Base-by-base conservation (phyloP, 2,797 vertebrate species). In the Ptychadena robeensis region DNA sequence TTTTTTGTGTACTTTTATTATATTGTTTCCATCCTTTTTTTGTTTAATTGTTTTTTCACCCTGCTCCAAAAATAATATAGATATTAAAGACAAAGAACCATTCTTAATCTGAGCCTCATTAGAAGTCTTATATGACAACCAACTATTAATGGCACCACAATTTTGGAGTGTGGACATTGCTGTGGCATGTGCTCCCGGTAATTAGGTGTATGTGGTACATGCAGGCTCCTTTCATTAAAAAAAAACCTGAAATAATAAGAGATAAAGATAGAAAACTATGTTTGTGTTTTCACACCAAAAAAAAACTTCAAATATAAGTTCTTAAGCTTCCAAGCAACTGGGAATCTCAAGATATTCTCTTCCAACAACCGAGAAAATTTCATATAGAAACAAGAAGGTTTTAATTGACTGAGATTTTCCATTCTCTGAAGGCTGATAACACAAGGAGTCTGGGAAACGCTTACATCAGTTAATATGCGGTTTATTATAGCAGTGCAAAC, bases 401-500 rank as follows among this genome's bases (percentile, higher is more conserved):
- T 61, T 61, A 67, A 59, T n/a, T 79, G 69, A 72, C 37, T 32
- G 53, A 83, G 69, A 44, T 75, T 69, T 84, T 69, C 77, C 71
- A 35, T 35, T 84, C 40, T 32, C 76, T 63, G 71, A 73, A 35
- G 22, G 38, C 81, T 77, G 73, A 70, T 79, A 78, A 83, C 74
- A 73, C 37, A 68, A 34, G 35, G 6, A 61, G 69, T 63, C 77
- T 84, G 82, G 77, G 82, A 84, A 84, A 74, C 44, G 40, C 70
- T 80, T 64, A 80, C 82, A 84, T 84, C 53, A 69, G 44, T 74
- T 84, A 84, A 80, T 84, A 80, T 69, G 77, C 31, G 64, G 82
- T 80, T 80, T 79, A 75, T 84, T 73, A 80, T 80, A 64, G 82
- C 76, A 74, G 77, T 74, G 67, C 82, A 84, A 84, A 84, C 82